Percentiles rank a stretch among this genome's conserved stretches.
phyloP scores from a whole-genome alignment of 2,888 invertebrate genomes.

The Xestobium rufovillosum region DNA sequence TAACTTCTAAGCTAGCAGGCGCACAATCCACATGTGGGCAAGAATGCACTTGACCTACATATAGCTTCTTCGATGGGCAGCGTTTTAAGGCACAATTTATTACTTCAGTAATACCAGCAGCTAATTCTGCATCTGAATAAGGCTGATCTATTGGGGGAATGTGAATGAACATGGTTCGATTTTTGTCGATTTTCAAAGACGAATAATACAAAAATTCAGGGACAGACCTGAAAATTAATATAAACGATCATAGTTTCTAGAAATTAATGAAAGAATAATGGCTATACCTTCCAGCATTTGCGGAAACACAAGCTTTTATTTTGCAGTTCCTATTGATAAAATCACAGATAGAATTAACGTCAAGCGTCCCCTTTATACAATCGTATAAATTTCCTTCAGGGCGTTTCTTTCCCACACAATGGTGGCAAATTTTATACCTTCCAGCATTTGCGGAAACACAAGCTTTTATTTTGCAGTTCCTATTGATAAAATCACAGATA shows the following conservation, averaged over 20 bases:
- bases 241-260: slow-evolving; percentile 6
- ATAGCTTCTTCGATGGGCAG: too few species aligned
- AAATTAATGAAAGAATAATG: slow-evolving; percentile 12
- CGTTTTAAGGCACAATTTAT: slow-evolving; percentile 38
- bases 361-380: slow-evolving; percentile 48
- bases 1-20: too few species aligned
- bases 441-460: slow-evolving; percentile 57
- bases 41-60: too few species aligned
- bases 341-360: slow-evolving; percentile 49
- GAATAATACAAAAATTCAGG: slow-evolving; percentile 79
- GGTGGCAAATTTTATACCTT: too few species aligned
- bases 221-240: slow-evolving; percentile 53
- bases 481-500: slow-evolving; percentile 50
- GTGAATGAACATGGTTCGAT: slow-evolving; percentile 65
- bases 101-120: slow-evolving; percentile 48
- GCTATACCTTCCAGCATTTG: slow-evolving; percentile 60
- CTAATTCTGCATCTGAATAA: slow-evolving; percentile 52
- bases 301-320: slow-evolving; percentile 47
- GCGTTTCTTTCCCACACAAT: too few species aligned
- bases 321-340: slow-evolving; percentile 45
- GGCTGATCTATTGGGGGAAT: slow-evolving; percentile 61
- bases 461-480: slow-evolving; percentile 39
- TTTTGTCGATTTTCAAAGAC: slow-evolving; percentile 58
- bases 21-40: too few species aligned
- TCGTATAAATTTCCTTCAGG: too few species aligned